phyloP scores from a whole-genome alignment of 2,797 vertebrate species.

The Semaprochilodus insignis region DNA sequence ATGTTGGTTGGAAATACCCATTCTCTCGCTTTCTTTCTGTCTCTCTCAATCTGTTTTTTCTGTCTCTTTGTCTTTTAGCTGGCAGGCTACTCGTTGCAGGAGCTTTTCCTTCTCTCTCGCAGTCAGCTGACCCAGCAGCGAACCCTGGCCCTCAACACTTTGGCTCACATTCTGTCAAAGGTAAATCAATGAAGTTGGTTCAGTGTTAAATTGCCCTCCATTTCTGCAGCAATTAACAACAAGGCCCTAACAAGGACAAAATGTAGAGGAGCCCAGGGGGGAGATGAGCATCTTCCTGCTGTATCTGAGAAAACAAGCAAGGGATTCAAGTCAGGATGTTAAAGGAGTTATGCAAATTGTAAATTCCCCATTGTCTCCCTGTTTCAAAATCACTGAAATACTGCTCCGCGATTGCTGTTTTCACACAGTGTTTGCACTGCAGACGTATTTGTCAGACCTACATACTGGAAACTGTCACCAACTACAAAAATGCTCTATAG shows the following conservation, averaged over 20 bases:
- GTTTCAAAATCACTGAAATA: too few relatives aligned
- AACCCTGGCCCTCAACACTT: constrained; percentile 87
- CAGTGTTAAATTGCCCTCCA: constrained; percentile 18
- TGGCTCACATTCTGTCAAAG: constrained; percentile 88
- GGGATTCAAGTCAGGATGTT: too few relatives aligned
- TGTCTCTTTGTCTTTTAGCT: constrained; percentile 76
- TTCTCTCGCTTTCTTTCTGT: constrained; percentile 4
- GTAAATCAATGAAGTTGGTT: constrained; percentile 70
- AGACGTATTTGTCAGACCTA: too few relatives aligned
- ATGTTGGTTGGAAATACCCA: too few relatives aligned
- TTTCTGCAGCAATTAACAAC: constrained; percentile 8
- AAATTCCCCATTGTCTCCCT: too few relatives aligned
- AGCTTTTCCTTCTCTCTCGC: constrained; percentile 94
- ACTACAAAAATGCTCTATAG: too few relatives aligned
- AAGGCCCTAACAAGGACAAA: background rate
- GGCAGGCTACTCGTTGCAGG: constrained; percentile 96
- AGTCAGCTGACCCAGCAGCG: constrained; percentile 95
- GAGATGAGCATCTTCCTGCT: too few relatives aligned
- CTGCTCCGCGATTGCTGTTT: too few relatives aligned
- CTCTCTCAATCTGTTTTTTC: constrained; percentile 4
- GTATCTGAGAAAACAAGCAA: too few relatives aligned
- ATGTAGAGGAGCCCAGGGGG: background rate
- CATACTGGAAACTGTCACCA: too few relatives aligned
- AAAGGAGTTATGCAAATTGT: too few relatives aligned
- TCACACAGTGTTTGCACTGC: too few relatives aligned